Evolutionary conservation across 2,113 vertebrate genomes (phyloP).

Genomic region (Cranoglanis bouderius): DNA sequence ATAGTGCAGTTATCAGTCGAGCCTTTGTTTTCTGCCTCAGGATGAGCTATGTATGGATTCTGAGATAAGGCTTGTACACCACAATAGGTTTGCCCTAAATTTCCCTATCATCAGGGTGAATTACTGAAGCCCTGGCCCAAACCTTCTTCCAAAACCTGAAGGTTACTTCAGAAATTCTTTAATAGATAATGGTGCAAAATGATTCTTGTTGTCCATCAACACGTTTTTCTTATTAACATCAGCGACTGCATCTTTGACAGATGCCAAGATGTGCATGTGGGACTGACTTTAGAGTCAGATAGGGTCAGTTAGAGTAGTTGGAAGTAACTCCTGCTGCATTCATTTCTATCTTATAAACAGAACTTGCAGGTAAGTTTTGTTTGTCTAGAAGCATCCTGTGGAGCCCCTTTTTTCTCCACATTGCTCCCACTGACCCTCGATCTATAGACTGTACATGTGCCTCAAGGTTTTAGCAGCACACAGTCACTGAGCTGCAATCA

Average conservation of each 20-base stretch:
- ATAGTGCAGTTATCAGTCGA: background rate
- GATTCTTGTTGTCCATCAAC: background rate
- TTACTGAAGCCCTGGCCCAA: background rate
- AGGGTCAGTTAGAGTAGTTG: background rate
- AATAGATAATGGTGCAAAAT: no score
- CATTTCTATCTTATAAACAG: background rate
- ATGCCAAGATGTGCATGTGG: background rate
- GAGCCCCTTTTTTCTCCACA: background rate
- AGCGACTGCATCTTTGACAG: background rate
- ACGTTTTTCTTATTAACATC: background rate
- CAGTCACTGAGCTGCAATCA: constrained; percentile 26
- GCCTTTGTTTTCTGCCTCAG: background rate
- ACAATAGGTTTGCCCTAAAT: background rate
- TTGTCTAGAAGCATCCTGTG: background rate
- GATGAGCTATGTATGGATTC: background rate
- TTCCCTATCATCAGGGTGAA: background rate
- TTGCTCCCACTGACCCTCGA: background rate
- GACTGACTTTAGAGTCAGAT: background rate
- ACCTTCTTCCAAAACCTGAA: background rate
- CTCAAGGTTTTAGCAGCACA: constrained; percentile 16
- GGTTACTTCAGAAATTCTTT: no score
- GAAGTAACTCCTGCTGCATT: background rate
- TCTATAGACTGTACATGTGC: background rate
- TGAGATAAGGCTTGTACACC: background rate
- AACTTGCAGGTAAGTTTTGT: background rate